A percentile compares a stretch with the other conserved stretches of the same genome.
These are phyloP conservation scores for Indicator indicator DNA, from an alignment of 2,113 vertebrate genomes.

Conservation along the genomic window DNA sequence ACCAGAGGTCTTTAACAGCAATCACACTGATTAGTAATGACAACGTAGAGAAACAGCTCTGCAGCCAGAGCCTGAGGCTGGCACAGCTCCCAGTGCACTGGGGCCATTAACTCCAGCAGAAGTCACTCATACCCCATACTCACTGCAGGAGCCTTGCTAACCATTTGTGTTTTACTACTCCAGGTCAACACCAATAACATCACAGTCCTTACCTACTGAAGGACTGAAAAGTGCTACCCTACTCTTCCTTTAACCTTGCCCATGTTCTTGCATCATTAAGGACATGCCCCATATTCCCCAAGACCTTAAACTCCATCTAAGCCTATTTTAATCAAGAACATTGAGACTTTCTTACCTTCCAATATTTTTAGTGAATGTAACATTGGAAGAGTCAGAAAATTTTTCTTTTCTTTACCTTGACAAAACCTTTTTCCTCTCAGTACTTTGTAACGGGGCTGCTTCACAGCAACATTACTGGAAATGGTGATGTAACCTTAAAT, in stretches of 20 bases:
- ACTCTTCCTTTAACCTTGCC: background rate
- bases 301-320: background rate
- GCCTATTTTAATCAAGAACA: background rate
- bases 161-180: background rate
- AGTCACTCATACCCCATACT: background rate
- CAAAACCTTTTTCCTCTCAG: background rate
- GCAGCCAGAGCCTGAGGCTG: background rate
- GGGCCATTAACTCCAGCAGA: background rate
- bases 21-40: background rate
- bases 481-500: background rate
- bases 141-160: background rate
- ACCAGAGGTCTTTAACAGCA: background rate
- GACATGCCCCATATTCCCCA: background rate
- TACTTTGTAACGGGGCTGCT: background rate
- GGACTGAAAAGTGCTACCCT: background rate
- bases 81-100: rapidly evolving
- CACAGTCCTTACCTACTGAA: background rate
- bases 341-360: background rate
- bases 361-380: background rate
- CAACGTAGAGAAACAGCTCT: background rate
- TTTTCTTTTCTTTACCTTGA: background rate
- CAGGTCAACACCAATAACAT: background rate
- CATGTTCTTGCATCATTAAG: rapidly evolving
- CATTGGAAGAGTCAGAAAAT: background rate
- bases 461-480: background rate